phyloP scores from a whole-genome alignment of 2,888 invertebrate species.

The Panzeria rudis region DNA sequence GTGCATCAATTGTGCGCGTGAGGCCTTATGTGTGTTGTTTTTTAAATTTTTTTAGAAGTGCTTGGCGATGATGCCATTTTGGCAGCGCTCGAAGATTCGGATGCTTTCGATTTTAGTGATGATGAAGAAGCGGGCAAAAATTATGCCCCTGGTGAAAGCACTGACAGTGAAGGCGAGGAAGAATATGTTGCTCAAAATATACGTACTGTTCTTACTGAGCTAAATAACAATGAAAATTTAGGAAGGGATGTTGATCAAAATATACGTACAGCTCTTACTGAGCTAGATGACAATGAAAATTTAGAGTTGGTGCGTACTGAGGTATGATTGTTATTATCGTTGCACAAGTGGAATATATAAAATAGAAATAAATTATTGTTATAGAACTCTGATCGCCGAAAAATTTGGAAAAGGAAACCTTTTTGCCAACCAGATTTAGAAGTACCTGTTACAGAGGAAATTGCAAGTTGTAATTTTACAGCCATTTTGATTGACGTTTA shows the following conservation, averaged over 20 bases:
- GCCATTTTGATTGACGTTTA: too few species aligned
- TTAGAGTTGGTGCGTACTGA: constrained; percentile 26
- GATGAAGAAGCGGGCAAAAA: constrained; percentile 43
- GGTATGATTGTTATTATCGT: constrained; percentile 22
- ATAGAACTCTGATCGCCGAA: constrained; percentile 34
- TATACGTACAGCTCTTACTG: constrained; percentile 19
- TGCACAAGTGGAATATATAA: constrained; percentile 36
- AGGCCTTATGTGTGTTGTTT: constrained; percentile 11
- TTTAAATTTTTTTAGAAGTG: constrained; percentile 20
- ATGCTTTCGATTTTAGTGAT: constrained; percentile 41
- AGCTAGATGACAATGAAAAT: constrained; percentile 24
- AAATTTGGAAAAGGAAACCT: constrained; percentile 44
- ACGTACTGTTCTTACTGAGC: too few species aligned
- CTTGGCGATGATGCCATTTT: constrained; percentile 34
- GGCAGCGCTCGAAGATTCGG: constrained; percentile 47
- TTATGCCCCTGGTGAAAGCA: constrained; percentile 35
- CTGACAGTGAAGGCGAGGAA: constrained; percentile 37
- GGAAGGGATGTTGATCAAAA: constrained; percentile 38
- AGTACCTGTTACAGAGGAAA: too few species aligned
- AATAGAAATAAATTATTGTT: constrained; percentile 24
- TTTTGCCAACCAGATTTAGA: constrained; percentile 52
- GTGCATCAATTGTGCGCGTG: constrained; percentile 48
- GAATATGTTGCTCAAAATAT: too few species aligned
- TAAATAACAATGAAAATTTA: too few species aligned
- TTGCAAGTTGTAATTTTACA: too few species aligned